These are phyloP conservation scores for Vannuccia rotundouncinata DNA, from an alignment of 2,888 invertebrate species.

Conservation along the genomic window DNA sequence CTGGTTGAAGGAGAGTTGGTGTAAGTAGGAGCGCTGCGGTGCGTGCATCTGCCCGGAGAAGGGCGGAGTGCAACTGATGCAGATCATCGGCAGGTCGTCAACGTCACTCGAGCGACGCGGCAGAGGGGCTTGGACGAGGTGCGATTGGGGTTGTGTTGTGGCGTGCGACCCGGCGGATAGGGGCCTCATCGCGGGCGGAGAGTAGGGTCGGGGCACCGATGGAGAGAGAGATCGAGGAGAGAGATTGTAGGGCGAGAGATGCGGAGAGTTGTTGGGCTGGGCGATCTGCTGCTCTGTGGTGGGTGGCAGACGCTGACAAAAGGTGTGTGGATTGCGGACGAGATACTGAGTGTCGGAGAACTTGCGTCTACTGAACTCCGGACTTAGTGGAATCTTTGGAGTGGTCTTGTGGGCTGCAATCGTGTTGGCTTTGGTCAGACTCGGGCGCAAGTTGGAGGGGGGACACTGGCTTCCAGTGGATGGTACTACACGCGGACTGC, in stretches of 20 bases:
- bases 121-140: not conserved
- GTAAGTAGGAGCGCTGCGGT: not conserved
- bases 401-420: not conserved
- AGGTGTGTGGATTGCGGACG: not conserved
- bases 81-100: not conserved
- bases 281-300: not conserved
- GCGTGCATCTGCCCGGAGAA: not conserved
- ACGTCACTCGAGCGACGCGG: not conserved
- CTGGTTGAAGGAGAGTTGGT: not conserved
- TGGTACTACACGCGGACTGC: not conserved
- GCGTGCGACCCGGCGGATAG: not conserved
- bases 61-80: not conserved
- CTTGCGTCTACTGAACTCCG: constrained; percentile 2
- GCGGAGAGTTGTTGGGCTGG: not conserved
- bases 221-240: constrained; percentile 31
- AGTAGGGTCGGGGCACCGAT: not conserved
- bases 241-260: constrained; percentile 36
- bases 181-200: not conserved
- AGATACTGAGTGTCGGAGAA: constrained; percentile 29
- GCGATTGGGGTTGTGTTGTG: not conserved
- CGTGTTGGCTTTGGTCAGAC: constrained; percentile 32
- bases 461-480: not conserved
- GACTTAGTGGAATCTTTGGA: not conserved
- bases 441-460: not conserved
- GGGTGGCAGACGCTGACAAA: not conserved